phyloP scores from a whole-genome alignment of 2,113 vertebrate genomes.

The Conger conger region DNA sequence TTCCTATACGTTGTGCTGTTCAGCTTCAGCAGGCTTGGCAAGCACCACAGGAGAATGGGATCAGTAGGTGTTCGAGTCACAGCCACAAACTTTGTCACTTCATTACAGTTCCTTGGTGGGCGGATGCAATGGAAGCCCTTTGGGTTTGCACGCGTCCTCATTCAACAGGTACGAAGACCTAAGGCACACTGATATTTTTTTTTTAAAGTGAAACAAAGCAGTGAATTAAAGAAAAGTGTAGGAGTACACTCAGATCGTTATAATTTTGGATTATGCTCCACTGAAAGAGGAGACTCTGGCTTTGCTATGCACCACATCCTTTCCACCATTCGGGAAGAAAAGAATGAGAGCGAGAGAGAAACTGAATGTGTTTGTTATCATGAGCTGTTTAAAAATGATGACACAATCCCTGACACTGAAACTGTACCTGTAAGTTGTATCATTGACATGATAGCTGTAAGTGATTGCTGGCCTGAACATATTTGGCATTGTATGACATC shows the following conservation, averaged over 20 bases:
- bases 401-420: background rate
- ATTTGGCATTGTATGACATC: background rate
- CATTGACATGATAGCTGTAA: background rate
- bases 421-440: too few relatives aligned
- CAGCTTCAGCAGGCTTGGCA: background rate
- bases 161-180: background rate
- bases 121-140: background rate
- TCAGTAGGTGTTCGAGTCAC: background rate
- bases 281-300: background rate
- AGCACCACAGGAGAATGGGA: background rate
- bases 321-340: background rate
- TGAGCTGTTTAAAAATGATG: background rate
- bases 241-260: background rate
- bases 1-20: background rate
- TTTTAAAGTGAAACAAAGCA: background rate
- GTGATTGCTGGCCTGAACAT: background rate
- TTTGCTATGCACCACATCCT: background rate
- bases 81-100: background rate
- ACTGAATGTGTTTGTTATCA: too few relatives aligned
- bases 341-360: background rate
- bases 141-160: background rate
- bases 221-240: background rate
- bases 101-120: background rate
- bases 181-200: background rate
- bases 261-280: background rate